Evolutionary conservation across 1,140 invertebrate species (phyloP).

Genomic region (Diprion similis): DNA sequence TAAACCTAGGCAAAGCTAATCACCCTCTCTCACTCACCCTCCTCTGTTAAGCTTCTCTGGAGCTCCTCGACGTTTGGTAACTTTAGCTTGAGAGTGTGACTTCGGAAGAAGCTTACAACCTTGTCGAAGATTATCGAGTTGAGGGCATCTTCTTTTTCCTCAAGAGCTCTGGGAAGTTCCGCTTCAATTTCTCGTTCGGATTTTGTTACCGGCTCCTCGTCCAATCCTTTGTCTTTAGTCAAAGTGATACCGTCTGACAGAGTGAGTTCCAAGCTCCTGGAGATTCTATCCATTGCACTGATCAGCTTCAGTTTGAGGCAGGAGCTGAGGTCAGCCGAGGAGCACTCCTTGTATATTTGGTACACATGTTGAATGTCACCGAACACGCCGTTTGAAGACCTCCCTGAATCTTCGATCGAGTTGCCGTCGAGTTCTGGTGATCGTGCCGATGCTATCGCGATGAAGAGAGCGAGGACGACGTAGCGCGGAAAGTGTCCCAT

Average conservation of each 20-base stretch:
- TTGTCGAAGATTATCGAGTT: slow-evolving; percentile 79
- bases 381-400: slow-evolving; percentile 54
- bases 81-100: slow-evolving; percentile 79
- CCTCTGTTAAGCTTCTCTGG: slow-evolving; percentile 65
- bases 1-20: no score
- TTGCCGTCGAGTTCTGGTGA: slow-evolving; percentile 58
- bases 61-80: slow-evolving; percentile 70
- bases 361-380: slow-evolving; percentile 65
- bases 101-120: slow-evolving; percentile 74
- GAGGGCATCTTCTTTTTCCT: slow-evolving; percentile 74
- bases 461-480: slow-evolving; percentile 50
- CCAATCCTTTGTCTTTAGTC: slow-evolving; percentile 65
- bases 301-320: slow-evolving; percentile 81
- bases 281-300: slow-evolving; percentile 73
- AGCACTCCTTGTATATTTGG: slow-evolving; percentile 78
- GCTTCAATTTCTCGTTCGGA: slow-evolving; percentile 71
- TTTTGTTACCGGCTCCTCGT: slow-evolving; percentile 48
- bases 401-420: slow-evolving; percentile 53
- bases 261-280: slow-evolving; percentile 68
- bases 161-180: slow-evolving; percentile 70
- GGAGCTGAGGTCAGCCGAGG: slow-evolving; percentile 70
- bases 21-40: slow-evolving; percentile 47
- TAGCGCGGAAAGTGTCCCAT: slow-evolving; percentile 43
- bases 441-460: slow-evolving; percentile 53
- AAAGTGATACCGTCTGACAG: slow-evolving; percentile 76